Conservation (phyloP, 2,113 vertebrate genomes). For the Theristicus caerulescens region DNA sequence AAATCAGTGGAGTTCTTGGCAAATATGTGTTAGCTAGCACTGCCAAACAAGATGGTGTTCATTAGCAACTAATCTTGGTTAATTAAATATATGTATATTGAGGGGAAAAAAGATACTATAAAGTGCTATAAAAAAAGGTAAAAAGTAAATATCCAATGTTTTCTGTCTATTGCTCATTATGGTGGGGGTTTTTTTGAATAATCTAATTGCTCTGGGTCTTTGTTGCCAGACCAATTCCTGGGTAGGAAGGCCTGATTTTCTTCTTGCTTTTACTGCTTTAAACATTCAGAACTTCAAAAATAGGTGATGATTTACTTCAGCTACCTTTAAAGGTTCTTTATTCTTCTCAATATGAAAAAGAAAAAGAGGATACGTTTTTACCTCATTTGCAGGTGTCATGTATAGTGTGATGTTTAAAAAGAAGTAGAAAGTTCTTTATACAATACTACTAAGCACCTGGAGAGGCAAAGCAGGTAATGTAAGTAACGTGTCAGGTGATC, state of each 20-base stretch:
- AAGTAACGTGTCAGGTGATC: background rate
- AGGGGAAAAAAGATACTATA: background rate
- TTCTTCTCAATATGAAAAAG: background rate
- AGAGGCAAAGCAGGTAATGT: background rate
- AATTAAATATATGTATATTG: background rate
- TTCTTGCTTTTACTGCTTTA: background rate
- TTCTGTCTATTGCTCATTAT: background rate
- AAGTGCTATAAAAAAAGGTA: background rate
- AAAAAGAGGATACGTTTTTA: background rate
- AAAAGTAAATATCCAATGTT: background rate
- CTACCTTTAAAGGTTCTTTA: background rate
- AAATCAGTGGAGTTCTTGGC: background rate
- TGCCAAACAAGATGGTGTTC: background rate
- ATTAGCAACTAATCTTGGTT: background rate
- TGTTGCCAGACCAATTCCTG: background rate
- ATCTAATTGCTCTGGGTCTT: background rate
- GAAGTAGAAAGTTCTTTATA: background rate
- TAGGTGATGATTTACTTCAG: background rate
- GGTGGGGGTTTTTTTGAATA: background rate
- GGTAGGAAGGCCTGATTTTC: background rate
- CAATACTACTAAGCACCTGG: background rate
- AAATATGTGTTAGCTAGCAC: background rate
- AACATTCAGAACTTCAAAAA: background rate
- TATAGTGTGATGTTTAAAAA: background rate
- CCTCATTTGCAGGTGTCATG: background rate